These are phyloP conservation scores for Malaclemys terrapin DNA, from an alignment of 2,113 vertebrate genomes.

Conservation along the genomic window DNA sequence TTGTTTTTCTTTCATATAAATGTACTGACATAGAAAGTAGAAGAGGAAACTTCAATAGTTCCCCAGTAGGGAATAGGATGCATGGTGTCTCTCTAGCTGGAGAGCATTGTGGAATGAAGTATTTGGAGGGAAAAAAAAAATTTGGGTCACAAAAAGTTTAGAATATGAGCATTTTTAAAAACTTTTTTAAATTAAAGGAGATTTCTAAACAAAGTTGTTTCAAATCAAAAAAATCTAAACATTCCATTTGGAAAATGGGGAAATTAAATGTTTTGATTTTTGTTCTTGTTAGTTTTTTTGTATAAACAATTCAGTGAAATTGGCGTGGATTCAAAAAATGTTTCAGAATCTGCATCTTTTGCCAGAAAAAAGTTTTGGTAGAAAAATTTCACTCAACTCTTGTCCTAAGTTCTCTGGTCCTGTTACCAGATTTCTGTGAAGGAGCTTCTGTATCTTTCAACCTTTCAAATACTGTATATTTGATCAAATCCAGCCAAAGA, in stretches of 20 bases:
- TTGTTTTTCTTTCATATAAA: not conserved
- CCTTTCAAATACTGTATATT: not conserved
- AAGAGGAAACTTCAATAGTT: too few species aligned
- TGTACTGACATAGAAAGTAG: not conserved
- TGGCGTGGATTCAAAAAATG: too few species aligned
- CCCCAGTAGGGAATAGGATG: not conserved
- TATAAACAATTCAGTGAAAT: too few species aligned
- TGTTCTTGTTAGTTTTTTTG: too few species aligned
- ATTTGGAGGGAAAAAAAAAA: not conserved
- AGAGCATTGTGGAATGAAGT: not conserved
- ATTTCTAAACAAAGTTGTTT: too few species aligned
- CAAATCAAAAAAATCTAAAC: too few species aligned
- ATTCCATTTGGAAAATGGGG: too few species aligned
- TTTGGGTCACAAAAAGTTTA: too few species aligned
- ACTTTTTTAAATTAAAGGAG: too few species aligned
- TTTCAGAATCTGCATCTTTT: too few species aligned
- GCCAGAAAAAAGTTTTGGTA: not conserved
- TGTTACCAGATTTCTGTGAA: not conserved
- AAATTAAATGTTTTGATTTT: too few species aligned
- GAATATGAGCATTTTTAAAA: too few species aligned
- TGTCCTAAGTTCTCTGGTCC: not conserved
- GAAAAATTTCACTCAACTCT: not conserved
- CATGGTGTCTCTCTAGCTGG: not conserved
- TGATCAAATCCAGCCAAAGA: not conserved
- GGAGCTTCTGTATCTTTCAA: not conserved